Evolutionary conservation across 1,140 invertebrate species (phyloP).

Genomic region (Bombus breviceps): DNA sequence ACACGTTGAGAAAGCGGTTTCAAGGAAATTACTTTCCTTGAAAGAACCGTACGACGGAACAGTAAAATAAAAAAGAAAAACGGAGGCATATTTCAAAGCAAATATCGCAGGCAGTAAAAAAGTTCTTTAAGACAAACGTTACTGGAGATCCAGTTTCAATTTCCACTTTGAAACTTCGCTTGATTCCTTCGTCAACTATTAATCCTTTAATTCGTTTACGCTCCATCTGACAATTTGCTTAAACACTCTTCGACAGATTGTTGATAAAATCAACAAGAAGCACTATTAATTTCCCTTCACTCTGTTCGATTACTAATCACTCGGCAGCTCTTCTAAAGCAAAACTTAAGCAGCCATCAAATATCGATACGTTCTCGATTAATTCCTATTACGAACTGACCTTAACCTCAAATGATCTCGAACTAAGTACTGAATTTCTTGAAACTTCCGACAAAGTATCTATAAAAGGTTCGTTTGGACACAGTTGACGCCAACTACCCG

Average conservation of each 20-base stretch:
- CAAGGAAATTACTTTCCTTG: too few species aligned
- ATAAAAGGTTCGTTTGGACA: neutral
- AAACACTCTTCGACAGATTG: neutral
- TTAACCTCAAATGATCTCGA: neutral
- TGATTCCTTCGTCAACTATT: too few species aligned
- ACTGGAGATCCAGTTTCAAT: neutral
- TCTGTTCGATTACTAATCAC: neutral
- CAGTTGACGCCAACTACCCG: neutral
- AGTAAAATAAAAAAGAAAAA: too few species aligned
- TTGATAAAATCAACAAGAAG: neutral
- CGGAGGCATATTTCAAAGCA: too few species aligned
- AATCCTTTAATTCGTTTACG: neutral
- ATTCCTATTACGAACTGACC: neutral
- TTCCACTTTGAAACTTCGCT: too few species aligned
- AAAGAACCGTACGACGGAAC: too few species aligned
- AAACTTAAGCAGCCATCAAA: constrained; percentile 1
- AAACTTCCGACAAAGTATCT: neutral
- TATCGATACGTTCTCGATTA: constrained; percentile 26
- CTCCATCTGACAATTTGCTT: neutral
- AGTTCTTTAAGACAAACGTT: too few species aligned
- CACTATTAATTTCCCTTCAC: neutral
- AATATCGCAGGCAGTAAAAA: too few species aligned
- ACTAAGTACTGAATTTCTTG: neutral
- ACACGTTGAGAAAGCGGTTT: too few species aligned
- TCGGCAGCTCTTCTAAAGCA: too few species aligned